Percentiles rank a stretch among this genome's conserved stretches.
Evolutionary conservation across 2,888 invertebrate genomes (phyloP).

Genomic region (Lasius platythorax): DNA sequence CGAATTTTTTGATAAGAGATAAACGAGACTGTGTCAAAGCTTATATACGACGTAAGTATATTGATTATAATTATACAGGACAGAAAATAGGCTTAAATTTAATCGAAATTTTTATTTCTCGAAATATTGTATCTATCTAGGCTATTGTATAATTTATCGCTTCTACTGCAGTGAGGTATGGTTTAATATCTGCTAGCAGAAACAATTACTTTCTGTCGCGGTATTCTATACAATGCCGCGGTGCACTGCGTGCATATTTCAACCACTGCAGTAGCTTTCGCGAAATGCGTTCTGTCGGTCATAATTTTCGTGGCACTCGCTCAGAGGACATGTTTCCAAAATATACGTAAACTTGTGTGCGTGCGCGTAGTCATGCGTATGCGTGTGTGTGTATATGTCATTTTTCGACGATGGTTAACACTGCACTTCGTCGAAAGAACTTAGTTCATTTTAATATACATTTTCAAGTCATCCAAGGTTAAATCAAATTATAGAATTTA

Average conservation of each 20-base stretch:
- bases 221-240: conserved; percentile 53
- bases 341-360: conserved; percentile 14
- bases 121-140: conserved; percentile 33
- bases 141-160: conserved; percentile 53
- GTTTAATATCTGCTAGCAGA: conserved; percentile 63
- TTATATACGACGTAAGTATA: background rate
- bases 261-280: conserved; percentile 52
- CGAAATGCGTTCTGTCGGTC: conserved; percentile 43
- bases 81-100: background rate
- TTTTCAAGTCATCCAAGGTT: background rate
- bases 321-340: conserved; percentile 24
- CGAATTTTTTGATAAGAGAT: background rate
- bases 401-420: background rate
- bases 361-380: background rate
- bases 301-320: conserved; percentile 61
- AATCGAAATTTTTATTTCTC: conserved; percentile 21
- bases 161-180: conserved; percentile 46
- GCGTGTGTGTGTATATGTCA: background rate
- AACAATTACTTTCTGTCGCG: conserved; percentile 71
- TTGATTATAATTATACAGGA: background rate
- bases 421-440: background rate
- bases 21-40: background rate
- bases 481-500: background rate
- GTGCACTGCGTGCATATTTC: conserved; percentile 69
- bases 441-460: background rate